phyloP scores from a whole-genome alignment of 30 jellyfish, hydroid and myxozoan species.

The Hydractinia symbiolongicarpus region DNA sequence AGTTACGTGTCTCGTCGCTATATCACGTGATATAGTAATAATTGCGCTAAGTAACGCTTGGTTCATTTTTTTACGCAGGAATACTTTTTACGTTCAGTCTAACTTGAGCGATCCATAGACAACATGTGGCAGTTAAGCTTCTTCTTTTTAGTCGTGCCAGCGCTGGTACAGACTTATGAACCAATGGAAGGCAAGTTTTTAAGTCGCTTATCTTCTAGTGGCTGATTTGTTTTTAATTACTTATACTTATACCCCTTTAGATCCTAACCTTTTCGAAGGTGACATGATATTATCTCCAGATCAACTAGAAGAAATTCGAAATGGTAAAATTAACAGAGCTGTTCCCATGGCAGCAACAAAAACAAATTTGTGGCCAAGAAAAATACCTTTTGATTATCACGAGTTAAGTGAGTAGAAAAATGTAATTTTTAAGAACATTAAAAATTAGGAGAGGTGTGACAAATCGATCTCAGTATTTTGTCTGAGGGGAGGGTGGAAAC shows the following conservation, averaged over 20 bases:
- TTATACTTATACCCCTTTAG: not conserved
- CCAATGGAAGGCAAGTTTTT: conserved; percentile 5
- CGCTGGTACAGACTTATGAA: not conserved
- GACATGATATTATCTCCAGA: conserved; percentile 11
- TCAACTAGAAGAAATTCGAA: conserved; percentile 5
- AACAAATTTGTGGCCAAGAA: conserved; percentile 12
- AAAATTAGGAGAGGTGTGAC: too few species aligned
- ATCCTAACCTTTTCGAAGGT: conserved; percentile 13
- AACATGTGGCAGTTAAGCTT: not conserved
- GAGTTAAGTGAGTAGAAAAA: not conserved
- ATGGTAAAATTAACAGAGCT: not conserved
- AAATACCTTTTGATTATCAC: not conserved
- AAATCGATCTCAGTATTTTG: too few species aligned
- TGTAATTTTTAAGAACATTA: too few species aligned
- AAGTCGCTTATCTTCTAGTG: too few species aligned
- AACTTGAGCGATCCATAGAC: not conserved
- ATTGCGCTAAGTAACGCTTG: not conserved
- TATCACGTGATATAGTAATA: not conserved
- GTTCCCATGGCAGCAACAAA: conserved; percentile 10
- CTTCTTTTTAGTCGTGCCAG: not conserved
- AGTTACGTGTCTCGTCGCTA: too few species aligned
- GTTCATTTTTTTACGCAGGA: not conserved
- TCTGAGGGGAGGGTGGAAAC: too few species aligned
- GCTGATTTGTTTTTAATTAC: too few species aligned
- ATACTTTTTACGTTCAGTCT: not conserved